Conservation (phyloP, 2,797 vertebrate species). For the Hafferia zeledoni region DNA sequence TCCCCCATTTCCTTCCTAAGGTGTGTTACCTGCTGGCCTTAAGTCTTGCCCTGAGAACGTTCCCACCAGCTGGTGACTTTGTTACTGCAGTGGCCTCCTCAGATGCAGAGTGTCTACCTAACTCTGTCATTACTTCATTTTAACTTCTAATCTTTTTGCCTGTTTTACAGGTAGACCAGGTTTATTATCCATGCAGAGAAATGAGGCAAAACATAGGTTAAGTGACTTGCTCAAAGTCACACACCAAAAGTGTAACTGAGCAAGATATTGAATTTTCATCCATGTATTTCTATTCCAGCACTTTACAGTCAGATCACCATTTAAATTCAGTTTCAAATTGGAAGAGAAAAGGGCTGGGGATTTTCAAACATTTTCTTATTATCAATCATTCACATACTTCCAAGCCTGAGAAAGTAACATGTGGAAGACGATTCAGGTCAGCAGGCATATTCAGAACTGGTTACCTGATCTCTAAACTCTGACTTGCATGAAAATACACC, state of each 20-base stretch:
- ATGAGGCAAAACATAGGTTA: background rate
- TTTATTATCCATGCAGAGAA: background rate
- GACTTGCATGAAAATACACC: background rate
- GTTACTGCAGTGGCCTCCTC: background rate
- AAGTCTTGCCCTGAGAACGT: background rate
- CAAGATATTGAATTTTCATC: background rate
- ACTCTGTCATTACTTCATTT: background rate
- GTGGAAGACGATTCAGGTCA: background rate
- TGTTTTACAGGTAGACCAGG: background rate
- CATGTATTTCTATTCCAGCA: background rate
- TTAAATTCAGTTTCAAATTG: slow-evolving; percentile 18
- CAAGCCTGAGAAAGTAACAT: background rate
- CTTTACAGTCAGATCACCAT: background rate
- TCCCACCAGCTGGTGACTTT: background rate
- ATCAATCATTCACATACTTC: background rate
- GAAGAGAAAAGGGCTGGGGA: background rate
- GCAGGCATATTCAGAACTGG: background rate
- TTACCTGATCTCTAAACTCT: background rate
- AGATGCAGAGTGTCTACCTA: background rate
- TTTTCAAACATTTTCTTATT: slow-evolving; percentile 17
- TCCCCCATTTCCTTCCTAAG: background rate
- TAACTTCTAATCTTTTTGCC: background rate
- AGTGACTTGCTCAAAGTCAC: background rate
- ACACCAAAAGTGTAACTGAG: background rate
- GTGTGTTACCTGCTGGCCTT: background rate